Evolutionary conservation across 2,888 invertebrate species (phyloP).

Genomic region (Lepidocyrtoides sp.): DNA sequence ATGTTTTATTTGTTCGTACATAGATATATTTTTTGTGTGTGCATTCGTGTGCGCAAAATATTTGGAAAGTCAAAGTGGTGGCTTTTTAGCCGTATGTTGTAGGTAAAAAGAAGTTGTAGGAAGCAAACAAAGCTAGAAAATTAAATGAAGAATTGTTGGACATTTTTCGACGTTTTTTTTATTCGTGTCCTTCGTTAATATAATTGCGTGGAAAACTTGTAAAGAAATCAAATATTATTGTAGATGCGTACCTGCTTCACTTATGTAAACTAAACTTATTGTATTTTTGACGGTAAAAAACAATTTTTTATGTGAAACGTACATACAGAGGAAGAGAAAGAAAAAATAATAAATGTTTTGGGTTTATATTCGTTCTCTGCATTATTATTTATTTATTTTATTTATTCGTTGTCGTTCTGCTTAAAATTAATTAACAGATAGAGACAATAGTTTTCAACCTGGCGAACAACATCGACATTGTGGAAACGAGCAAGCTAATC

Average conservation of each 20-base stretch:
- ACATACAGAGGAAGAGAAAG: too few species aligned
- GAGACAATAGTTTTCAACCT: slow-evolving; percentile 97
- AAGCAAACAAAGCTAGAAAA: background rate
- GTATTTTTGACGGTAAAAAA: too few species aligned
- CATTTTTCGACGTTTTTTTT: background rate
- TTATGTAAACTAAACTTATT: too few species aligned
- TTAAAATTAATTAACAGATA: too few species aligned
- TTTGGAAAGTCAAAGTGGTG: background rate
- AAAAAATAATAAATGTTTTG: too few species aligned
- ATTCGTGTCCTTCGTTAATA: background rate
- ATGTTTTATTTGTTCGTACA: slow-evolving; percentile 30
- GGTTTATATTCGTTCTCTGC: too few species aligned
- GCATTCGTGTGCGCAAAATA: background rate
- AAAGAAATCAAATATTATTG: too few species aligned
- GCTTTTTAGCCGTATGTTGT: background rate
- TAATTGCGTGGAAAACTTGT: too few species aligned
- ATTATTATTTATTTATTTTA: too few species aligned
- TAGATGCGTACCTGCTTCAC: too few species aligned
- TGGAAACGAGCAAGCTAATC: slow-evolving; percentile 95
- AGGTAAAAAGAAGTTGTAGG: background rate
- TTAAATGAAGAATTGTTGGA: slow-evolving; percentile 6
- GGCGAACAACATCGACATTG: slow-evolving; percentile 95
- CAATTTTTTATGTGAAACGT: too few species aligned
- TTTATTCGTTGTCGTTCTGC: too few species aligned
- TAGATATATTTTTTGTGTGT: background rate